A percentile compares a stretch with the other conserved stretches of the same genome.
Conservation (phyloP, 2,113 vertebrate species). For the Poicephalus gulielmi region DNA sequence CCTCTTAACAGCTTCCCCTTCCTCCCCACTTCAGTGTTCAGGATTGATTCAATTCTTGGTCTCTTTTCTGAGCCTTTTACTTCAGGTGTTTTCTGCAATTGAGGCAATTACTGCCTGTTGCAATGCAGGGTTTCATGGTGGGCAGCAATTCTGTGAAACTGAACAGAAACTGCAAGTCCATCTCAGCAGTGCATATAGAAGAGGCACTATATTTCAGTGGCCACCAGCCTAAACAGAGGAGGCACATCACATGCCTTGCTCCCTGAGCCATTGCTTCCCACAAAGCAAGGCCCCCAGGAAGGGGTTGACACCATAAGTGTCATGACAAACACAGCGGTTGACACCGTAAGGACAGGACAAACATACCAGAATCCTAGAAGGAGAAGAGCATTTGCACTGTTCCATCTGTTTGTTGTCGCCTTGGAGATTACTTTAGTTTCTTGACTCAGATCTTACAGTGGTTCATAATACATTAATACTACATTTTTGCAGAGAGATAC, state of each 20-base stretch:
- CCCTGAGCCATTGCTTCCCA: neutral
- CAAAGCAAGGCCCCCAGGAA: neutral
- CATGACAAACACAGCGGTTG: too few relatives aligned
- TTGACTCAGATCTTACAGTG: neutral
- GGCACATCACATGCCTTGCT: neutral
- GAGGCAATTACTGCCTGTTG: slow-evolving; percentile 7
- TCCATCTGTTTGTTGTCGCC: neutral
- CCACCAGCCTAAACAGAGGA: neutral
- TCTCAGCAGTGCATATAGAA: neutral
- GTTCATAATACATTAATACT: neutral
- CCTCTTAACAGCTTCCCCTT: neutral
- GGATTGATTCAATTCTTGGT: neutral
- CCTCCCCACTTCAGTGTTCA: neutral
- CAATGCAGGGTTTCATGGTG: neutral
- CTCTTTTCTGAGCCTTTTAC: neutral
- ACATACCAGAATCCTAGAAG: neutral
- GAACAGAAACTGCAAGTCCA: neutral
- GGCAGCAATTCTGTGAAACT: neutral
- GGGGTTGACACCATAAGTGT: neutral
- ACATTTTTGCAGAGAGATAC: neutral
- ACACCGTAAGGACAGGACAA: neutral
- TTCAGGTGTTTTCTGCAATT: neutral
- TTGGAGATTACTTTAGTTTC: neutral
- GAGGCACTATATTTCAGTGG: neutral
- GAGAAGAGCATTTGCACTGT: neutral